Base-by-base conservation (phyloP, 2,888 invertebrate species). In the Taenaris catops region DNA sequence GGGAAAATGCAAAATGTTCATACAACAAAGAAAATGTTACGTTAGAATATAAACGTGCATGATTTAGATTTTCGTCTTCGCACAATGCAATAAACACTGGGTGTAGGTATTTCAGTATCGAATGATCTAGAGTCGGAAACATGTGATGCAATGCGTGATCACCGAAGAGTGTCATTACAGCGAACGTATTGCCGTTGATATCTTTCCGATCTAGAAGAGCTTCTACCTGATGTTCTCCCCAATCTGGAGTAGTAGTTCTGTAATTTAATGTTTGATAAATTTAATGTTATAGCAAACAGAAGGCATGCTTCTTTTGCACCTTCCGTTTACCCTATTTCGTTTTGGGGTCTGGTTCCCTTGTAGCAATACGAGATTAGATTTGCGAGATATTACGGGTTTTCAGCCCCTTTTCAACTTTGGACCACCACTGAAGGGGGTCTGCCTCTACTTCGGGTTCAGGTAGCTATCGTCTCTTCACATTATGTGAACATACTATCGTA, bases 71-170 rank as follows among this genome's bases (percentile, higher is more conserved):
- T 3, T 3, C 3, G 3, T 14, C 4, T 14, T 84, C 58, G 36
- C 64, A 72, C 1, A 63, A 59, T 8, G 71, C 47, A 8, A 71
- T 35, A 33, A 78, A 70, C 0, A 65, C 72, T 0, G 91, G 90
- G 53, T 91, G 88, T 2, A 94, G 72, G 26, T 90, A 80, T 8
- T 89, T 88, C 7, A 95, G 70, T 8, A 91, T 72, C 0, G 89
- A 89, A 55, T 95, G 94, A 63, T 95, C 94, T 5, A 95, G 60
- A 0, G 93, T 92, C 0, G 94, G 94, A 50, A 95, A 91, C 47
- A 94, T 68, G 67, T 95, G 95, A 61, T 95, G 94, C 1, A 95
- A 71, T 0, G 88, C 81, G 58, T 95, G 95, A 38, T 93, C 90
- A 0, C 94, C 94, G 52, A 94, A 95, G 51, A 91, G 88, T 0